Conservation (phyloP, 35 echinoderm and acorn worm species). For the Apostichopus californicus region DNA sequence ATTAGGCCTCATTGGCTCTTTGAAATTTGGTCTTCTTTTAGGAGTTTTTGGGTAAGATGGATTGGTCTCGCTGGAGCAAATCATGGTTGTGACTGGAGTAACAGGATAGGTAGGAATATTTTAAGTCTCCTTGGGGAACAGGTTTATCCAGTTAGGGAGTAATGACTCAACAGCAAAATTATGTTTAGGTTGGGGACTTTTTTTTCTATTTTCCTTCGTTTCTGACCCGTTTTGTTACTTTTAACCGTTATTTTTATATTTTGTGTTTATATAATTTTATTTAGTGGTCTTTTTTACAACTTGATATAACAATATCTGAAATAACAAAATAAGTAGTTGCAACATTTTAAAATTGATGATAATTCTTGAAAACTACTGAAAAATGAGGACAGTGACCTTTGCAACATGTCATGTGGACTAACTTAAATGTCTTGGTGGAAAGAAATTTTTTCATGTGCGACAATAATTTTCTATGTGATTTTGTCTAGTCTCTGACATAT, state of each 20-base stretch:
- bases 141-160: slow-evolving; percentile 45
- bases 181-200: slow-evolving; percentile 49
- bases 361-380: not conserved
- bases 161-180: slow-evolving; percentile 46
- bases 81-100: slow-evolving; percentile 39
- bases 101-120: slow-evolving; percentile 54
- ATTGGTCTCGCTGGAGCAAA: slow-evolving; percentile 47
- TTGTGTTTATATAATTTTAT: not conserved
- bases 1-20: slow-evolving; percentile 58
- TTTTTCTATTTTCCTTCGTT: not conserved
- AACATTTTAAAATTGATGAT: not conserved
- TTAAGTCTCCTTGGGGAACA: slow-evolving; percentile 45
- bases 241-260: not conserved
- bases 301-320: not conserved
- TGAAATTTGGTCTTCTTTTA: slow-evolving; percentile 28
- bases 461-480: not conserved
- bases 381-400: slow-evolving; percentile 44
- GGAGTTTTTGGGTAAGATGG: slow-evolving; percentile 31
- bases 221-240: not conserved
- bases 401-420: not conserved
- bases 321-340: not conserved
- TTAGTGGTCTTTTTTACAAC: not conserved
- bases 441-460: not conserved
- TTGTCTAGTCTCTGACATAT: not conserved
- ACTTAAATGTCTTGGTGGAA: not conserved